Evolutionary conservation across 2,888 invertebrate species (phyloP).

Genomic region (Drosophila paucipuncta): DNA sequence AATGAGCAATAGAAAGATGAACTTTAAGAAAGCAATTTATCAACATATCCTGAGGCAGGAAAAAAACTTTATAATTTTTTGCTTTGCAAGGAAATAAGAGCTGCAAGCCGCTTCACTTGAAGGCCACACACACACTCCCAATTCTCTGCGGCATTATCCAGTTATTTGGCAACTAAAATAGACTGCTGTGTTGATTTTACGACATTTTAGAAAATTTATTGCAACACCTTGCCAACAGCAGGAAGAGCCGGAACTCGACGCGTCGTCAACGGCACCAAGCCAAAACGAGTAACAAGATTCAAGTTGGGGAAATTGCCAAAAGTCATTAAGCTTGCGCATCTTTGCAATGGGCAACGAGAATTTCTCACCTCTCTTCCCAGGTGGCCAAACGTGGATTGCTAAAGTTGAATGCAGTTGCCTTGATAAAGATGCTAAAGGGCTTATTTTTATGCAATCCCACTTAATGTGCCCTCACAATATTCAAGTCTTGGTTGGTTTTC

Average conservation of each 20-base stretch:
- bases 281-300: conserved; percentile 30
- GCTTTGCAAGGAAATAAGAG: not conserved
- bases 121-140: not conserved
- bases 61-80: not conserved
- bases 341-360: conserved; percentile 53
- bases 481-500: not conserved
- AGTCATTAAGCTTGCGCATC: conserved; percentile 72
- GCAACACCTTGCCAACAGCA: conserved; percentile 45
- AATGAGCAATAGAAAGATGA: not conserved
- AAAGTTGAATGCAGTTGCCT: conserved; percentile 22
- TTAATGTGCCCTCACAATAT: conserved; percentile 25
- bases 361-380: conserved; percentile 36
- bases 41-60: no score
- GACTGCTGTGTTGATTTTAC: conserved; percentile 49
- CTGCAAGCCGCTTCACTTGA: not conserved
- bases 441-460: conserved; percentile 54
- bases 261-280: conserved; percentile 15
- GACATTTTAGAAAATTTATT: conserved; percentile 63
- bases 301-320: conserved; percentile 76
- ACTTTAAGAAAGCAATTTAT: not conserved
- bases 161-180: conserved; percentile 41
- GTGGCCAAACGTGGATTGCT: conserved; percentile 7
- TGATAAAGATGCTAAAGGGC: conserved; percentile 19
- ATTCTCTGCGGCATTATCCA: conserved; percentile 21
- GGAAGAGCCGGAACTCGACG: conserved; percentile 27